Evolutionary conservation across 2,113 vertebrate genomes (phyloP).

Genomic region (Carassius auratus): DNA sequence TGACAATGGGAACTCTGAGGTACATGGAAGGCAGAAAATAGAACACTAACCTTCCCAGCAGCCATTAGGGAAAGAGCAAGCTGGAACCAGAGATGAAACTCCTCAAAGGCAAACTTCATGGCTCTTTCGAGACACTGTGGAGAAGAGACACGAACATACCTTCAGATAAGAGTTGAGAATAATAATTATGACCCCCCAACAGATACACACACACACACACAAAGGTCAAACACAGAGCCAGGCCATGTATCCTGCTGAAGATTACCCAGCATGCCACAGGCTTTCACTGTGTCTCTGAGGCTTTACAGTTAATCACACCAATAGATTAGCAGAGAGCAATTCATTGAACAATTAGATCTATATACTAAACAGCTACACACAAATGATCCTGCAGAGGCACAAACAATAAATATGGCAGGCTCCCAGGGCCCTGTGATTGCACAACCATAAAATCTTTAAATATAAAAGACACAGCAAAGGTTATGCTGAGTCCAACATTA

Average conservation of each 20-base stretch:
- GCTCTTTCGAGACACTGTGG: slow-evolving; percentile 94
- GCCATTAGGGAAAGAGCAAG: slow-evolving; percentile 97
- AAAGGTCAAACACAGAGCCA: slow-evolving; percentile 28
- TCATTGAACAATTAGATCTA: slow-evolving; percentile 34
- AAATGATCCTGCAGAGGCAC: neutral
- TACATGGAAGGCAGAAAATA: neutral
- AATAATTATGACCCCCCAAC: neutral
- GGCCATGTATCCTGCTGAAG: neutral
- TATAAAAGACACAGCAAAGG: neutral
- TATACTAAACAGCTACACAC: slow-evolving; percentile 20
- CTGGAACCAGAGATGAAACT: slow-evolving; percentile 99
- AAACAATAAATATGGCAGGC: neutral
- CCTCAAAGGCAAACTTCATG: slow-evolving; percentile 99
- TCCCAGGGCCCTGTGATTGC: neutral
- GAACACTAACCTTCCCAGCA: slow-evolving; percentile 85
- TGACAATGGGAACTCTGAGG: neutral
- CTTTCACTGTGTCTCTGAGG: slow-evolving; percentile 13
- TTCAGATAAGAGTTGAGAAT: slow-evolving; percentile 8
- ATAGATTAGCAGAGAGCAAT: slow-evolving; percentile 29
- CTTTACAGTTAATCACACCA: slow-evolving; percentile 21
- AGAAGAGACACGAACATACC: slow-evolving; percentile 9
- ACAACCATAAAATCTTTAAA: neutral
- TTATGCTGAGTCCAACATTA: slow-evolving; percentile 18
- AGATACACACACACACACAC: neutral
- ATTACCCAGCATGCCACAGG: neutral